Evolutionary conservation across 2,888 invertebrate species (phyloP).

Genomic region (Tiliacea aurago): DNA sequence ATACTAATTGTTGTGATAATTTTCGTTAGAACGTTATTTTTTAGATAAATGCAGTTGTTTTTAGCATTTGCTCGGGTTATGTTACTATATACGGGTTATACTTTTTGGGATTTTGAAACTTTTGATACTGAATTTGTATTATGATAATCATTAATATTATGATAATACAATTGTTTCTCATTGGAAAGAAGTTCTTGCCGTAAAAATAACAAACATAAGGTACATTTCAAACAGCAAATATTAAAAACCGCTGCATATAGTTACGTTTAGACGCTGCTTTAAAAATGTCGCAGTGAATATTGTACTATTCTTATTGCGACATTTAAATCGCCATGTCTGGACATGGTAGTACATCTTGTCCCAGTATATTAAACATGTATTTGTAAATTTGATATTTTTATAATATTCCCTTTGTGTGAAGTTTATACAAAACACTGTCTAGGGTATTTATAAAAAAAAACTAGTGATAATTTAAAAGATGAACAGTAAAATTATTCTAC

Average conservation of each 20-base stretch:
- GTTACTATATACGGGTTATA: no score
- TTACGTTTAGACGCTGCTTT: constrained; percentile 28
- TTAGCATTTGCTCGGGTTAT: constrained; percentile 9
- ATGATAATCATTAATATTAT: not conserved
- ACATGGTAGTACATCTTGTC: constrained; percentile 49
- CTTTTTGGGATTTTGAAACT: not conserved
- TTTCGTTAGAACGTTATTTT: constrained; percentile 57
- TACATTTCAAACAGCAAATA: constrained; percentile 16
- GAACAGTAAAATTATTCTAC: constrained; percentile 21
- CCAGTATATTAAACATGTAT: constrained; percentile 54
- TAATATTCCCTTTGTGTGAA: constrained; percentile 55
- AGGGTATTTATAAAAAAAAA: not conserved
- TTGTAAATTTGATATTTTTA: constrained; percentile 66
- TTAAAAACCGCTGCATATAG: constrained; percentile 24
- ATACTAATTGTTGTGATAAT: constrained; percentile 76
- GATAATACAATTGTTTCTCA: not conserved
- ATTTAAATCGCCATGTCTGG: constrained; percentile 34
- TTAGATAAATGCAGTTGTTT: constrained; percentile 36
- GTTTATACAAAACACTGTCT: constrained; percentile 43
- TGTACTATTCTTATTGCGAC: constrained; percentile 29
- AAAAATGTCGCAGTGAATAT: constrained; percentile 46
- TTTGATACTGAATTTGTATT: not conserved
- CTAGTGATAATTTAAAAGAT: not conserved
- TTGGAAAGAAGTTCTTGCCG: constrained; percentile 12
- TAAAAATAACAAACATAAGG: not conserved